Evolutionary conservation across 1,140 invertebrate species (phyloP), one percentile per base, ranked within the genome.

Genomic region (Campoletis sonorensis): DNA sequence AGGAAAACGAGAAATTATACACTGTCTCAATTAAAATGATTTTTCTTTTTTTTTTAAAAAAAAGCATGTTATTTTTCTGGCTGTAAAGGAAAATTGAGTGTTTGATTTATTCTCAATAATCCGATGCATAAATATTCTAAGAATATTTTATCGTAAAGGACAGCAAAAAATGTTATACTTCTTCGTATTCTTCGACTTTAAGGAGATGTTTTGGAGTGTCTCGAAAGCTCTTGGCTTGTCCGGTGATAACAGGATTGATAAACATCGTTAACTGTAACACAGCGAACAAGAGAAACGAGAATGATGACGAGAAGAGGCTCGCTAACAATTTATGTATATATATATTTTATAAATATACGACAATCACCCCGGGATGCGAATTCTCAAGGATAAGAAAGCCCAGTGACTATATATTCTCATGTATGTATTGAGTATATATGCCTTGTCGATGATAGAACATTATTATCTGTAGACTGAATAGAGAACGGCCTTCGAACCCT

Each of bases 191-290:
- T 45, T 45, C 40, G 40, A 13, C 7, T 13, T 45, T 13, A 11
- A 45, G 11, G 40, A 45, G 40, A 45, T 45, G 40, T 45, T n/a
- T n/a, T 10, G 8, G 40, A 45, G 40, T 0, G 8, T 45, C 40
- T 45, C 40, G 40, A 68, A 30, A 68, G 21, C 64, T 23, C 68
- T n/a, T 13, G 68, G 16, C n/a, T 21, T 21, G 33, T 71, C 37
- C 68, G 86, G 86, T 86, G 89, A 91, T 91, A 92, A 91, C 86
- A 86, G 87, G 86, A 91, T 91, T 87, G 85, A 88, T 90, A 90
- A 90, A 91, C 89, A 90, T 91, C 86, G 87, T 91, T 90, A 45
- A 89, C 88, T 88, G 88, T 89, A 89, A 89, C 82, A 89, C 81
- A 81, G 85, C 83, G 88, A 89, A 87, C 84, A 86, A 85, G 81